Evolutionary conservation across 2,888 invertebrate genomes (phyloP).

Genomic region (Callyntrura guangdongensis): DNA sequence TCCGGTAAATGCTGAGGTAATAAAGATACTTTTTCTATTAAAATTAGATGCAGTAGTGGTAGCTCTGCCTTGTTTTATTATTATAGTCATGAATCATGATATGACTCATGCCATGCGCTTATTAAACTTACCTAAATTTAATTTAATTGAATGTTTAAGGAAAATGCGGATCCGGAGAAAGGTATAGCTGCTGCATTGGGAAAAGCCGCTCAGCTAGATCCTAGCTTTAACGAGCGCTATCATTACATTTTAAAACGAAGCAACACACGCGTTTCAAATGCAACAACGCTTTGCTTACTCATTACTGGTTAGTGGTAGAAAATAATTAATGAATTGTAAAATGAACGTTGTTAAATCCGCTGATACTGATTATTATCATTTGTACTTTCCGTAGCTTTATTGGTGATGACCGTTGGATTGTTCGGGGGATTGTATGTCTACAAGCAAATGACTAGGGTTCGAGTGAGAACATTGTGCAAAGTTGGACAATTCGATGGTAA

Average conservation of each 20-base stretch:
- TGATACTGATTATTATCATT: background rate
- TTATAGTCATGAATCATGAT: too few relatives aligned
- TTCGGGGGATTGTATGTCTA: slow-evolving; percentile 92
- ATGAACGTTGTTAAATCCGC: background rate
- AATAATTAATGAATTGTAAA: background rate
- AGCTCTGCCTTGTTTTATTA: too few relatives aligned
- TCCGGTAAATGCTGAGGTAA: slow-evolving; percentile 80
- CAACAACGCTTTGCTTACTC: slow-evolving; percentile 90
- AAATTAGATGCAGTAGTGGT: too few relatives aligned
- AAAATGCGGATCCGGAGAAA: slow-evolving; percentile 73
- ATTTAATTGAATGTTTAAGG: slow-evolving; percentile 45
- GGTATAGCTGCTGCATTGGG: slow-evolving; percentile 68
- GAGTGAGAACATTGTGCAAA: slow-evolving; percentile 82
- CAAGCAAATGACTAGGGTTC: slow-evolving; percentile 89
- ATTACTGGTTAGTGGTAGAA: slow-evolving; percentile 86
- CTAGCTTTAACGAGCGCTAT: slow-evolving; percentile 85
- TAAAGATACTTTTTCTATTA: too few relatives aligned
- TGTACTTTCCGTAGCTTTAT: slow-evolving; percentile 86
- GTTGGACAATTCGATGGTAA: too few relatives aligned
- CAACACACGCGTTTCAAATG: slow-evolving; percentile 88
- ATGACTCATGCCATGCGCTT: too few relatives aligned
- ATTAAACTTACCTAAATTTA: background rate
- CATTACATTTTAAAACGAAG: slow-evolving; percentile 87
- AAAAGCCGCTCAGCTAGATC: slow-evolving; percentile 76
- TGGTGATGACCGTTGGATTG: slow-evolving; percentile 90